Evolutionary conservation across 1,140 invertebrate species (phyloP).

Genomic region (Oedothorax gibbosus): DNA sequence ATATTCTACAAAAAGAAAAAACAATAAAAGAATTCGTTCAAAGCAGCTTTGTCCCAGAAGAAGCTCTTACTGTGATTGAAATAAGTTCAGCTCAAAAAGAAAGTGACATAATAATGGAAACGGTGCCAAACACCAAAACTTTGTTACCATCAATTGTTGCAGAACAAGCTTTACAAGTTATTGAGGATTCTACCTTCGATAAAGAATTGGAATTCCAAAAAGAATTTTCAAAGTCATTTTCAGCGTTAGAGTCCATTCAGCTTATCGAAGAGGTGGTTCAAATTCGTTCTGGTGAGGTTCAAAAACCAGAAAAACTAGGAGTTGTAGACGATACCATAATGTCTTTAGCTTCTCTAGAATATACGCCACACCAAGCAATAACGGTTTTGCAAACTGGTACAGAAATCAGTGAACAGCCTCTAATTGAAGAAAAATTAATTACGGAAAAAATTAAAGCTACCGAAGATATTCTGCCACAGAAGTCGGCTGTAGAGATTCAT

Average conservation of each 20-base stretch:
- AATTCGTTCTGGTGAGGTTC: constrained; percentile 10
- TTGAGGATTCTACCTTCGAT: constrained; percentile 20
- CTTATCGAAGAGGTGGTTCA: constrained; percentile 8
- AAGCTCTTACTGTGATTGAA: constrained; percentile 72
- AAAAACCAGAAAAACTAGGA: constrained; percentile 42
- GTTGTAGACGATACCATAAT: constrained; percentile 5
- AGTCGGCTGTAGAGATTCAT: constrained; percentile 22
- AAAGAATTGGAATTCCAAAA: constrained; percentile 51
- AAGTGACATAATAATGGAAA: constrained; percentile 65
- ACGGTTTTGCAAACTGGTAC: constrained; percentile 41
- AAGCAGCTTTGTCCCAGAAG: constrained; percentile 69
- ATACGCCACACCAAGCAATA: constrained; percentile 36
- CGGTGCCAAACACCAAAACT: constrained; percentile 45
- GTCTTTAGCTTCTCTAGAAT: constrained; percentile 29
- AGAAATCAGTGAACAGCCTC: constrained; percentile 25
- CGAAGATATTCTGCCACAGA: constrained; percentile 12
- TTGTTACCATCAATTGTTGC: constrained; percentile 30
- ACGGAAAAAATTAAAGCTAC: constrained; percentile 2
- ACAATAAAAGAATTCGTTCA: constrained; percentile 66
- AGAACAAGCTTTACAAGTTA: constrained; percentile 46
- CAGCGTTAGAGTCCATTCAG: constrained; percentile 28
- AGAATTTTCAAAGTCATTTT: constrained; percentile 4
- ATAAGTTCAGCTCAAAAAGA: constrained; percentile 74
- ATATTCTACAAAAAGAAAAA: constrained; percentile 67
- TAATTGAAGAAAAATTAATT: not conserved